A percentile compares a stretch with the other conserved stretches of the same genome.
phyloP scores from a whole-genome alignment of 2,113 vertebrate species.

The western clawed frog (Xenopus tropicalis) region DNA sequence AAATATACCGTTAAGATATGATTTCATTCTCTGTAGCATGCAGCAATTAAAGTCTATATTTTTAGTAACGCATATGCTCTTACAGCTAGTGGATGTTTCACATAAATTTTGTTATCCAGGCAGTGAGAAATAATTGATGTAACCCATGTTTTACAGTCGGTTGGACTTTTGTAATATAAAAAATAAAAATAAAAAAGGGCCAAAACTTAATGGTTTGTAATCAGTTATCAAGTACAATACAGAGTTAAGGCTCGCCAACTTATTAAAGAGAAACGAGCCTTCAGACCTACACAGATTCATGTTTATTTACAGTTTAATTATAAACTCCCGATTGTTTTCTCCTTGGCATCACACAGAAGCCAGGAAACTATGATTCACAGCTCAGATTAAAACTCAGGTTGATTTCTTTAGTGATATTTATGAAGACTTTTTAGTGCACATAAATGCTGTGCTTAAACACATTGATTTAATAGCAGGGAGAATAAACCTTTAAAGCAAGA shows the following conservation, averaged over 20 bases:
- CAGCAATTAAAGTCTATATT: no score
- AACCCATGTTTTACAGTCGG: neutral
- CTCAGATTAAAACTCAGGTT: slow-evolving; percentile 10
- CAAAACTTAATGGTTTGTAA: no score
- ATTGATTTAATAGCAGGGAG: neutral
- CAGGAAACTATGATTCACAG: slow-evolving; percentile 20
- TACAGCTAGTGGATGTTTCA: no score
- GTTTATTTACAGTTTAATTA: slow-evolving; percentile 25
- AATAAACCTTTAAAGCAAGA: neutral
- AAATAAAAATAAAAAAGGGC: no score
- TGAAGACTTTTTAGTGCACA: neutral
- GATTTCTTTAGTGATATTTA: slow-evolving; percentile 1
- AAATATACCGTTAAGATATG: no score
- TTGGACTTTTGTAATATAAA: no score
- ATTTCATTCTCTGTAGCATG: no score
- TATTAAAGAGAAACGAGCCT: neutral
- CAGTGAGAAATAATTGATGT: neutral
- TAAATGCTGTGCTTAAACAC: neutral
- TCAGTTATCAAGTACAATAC: no score
- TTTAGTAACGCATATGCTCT: no score
- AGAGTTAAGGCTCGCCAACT: neutral
- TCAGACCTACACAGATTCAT: neutral
- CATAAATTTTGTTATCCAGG: no score
- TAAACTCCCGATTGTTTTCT: slow-evolving; percentile 21
- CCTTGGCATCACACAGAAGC: slow-evolving; percentile 15